Evolutionary conservation across 2,797 vertebrate genomes (phyloP), one percentile per base, ranked within the genome.

Genomic region (Pachyuromys duprasi): DNA sequence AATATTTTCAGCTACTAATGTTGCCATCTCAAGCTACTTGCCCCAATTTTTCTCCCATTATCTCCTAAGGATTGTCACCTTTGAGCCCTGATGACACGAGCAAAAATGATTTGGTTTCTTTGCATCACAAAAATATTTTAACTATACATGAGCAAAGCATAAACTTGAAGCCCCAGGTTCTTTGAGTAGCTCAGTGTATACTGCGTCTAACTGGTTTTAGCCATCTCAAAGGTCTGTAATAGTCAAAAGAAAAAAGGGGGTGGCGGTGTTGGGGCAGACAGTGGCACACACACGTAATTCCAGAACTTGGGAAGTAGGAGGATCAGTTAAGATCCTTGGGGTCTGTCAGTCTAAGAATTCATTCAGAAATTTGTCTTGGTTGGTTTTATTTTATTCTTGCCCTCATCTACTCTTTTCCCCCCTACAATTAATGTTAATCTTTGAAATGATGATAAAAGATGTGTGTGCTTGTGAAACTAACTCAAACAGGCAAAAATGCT

Each of bases 371-470:
- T 26, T 15, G 20, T 28, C 70, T 22, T 22, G 17, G 80, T 11
- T 49, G 78, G 75, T 67, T 81, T 94, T 86, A 84, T 70, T 89
- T 93, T 26, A 42, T 65, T 55, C 67, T 70, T 91, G 76, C 15
- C 8, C 78, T 24, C 88, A 78, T 3, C 14, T 13, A 55, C 28
- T 70, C 53, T 70, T 81, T 33, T 33, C 3, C 22, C 60, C 65
- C 45, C 33, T 49, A 94, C 17, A 93, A 91, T 72, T 91, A 93
- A 86, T 17, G 13, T 72, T 94, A 24, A 39, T 78, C 83, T 91
- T 36, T 49, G 86, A 75, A 57, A 70, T 42, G 55, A 57, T 57
- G 14, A 26, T 49, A 89, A 90, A 90, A 93, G 72, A 18, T 33
- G 33, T 42, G 0, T 5, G 63, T 31, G 15, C 18, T 89, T 91